These are phyloP conservation scores for Uria lomvia DNA, from an alignment of 2,113 vertebrate genomes.

Conservation along the genomic window DNA sequence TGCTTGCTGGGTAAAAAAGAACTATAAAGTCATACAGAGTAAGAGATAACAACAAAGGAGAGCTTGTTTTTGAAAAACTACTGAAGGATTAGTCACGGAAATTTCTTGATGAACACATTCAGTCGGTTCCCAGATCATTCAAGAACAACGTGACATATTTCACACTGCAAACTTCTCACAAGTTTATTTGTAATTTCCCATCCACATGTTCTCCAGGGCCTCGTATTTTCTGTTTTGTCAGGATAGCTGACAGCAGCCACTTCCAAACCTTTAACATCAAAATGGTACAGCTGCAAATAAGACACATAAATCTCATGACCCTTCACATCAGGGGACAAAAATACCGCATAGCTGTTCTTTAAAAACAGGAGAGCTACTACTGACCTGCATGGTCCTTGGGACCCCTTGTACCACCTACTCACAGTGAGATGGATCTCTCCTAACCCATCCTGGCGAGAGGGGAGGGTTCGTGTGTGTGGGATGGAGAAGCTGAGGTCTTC, in stretches of 20 bases:
- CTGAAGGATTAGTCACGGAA: not conserved
- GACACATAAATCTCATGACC: not conserved
- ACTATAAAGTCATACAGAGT: not conserved
- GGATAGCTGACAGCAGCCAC: not conserved
- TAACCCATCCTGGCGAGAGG: fast-evolving
- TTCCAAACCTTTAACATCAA: not conserved
- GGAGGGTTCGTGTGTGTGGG: not conserved
- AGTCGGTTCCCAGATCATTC: not conserved
- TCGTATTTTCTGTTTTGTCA: not conserved
- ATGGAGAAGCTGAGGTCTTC: not conserved
- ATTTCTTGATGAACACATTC: not conserved
- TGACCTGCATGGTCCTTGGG: not conserved
- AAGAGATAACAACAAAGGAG: not conserved
- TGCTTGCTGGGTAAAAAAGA: not conserved
- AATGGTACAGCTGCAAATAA: not conserved
- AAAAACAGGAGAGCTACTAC: not conserved
- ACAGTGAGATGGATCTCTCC: not conserved
- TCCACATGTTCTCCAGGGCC: not conserved
- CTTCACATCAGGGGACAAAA: not conserved
- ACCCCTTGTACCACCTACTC: fast-evolving
- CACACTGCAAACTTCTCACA: not conserved
- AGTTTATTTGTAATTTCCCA: not conserved
- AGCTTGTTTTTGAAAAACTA: not conserved
- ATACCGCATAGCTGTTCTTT: not conserved
- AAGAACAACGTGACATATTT: not conserved